A percentile compares a stretch with the other conserved stretches of the same genome.
Conservation (phyloP, 2,888 invertebrate species). For the Amphiduros pacificus region DNA sequence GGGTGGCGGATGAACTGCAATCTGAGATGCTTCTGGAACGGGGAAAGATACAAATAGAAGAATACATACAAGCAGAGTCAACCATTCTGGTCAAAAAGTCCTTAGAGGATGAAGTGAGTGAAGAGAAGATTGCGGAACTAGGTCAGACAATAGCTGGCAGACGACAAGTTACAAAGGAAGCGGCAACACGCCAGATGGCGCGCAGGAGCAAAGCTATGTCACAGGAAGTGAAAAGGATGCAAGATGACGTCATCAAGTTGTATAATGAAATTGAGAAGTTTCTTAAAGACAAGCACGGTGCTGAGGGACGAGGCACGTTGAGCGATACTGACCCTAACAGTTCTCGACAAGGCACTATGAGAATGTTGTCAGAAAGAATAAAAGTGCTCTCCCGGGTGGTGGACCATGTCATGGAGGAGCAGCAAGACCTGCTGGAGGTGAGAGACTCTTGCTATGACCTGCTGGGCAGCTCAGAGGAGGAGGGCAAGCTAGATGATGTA, state of each 20-base stretch:
- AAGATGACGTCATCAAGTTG: slow-evolving; percentile 9
- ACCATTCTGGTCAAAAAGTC: background rate
- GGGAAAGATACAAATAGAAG: slow-evolving; percentile 8
- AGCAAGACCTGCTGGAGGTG: background rate
- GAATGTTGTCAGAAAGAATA: background rate
- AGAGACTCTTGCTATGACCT: slow-evolving; percentile 3
- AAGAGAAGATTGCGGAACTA: too few relatives aligned
- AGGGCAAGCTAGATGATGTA: background rate
- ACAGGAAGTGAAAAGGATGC: background rate
- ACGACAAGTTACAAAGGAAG: slow-evolving; percentile 7
- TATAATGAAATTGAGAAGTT: slow-evolving; percentile 5
- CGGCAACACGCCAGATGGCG: slow-evolving; percentile 2
- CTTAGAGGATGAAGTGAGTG: too few relatives aligned
- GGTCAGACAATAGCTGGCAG: background rate
- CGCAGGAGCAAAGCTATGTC: background rate
- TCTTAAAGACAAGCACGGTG: background rate
- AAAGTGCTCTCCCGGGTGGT: background rate
- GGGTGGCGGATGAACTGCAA: slow-evolving; percentile 12
- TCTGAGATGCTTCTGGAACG: slow-evolving; percentile 9
- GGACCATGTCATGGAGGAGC: slow-evolving; percentile 1
- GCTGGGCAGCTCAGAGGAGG: background rate
- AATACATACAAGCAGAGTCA: background rate
- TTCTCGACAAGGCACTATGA: background rate
- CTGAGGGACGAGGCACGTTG: background rate
- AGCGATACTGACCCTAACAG: background rate